Percentiles rank a stretch among this genome's conserved stretches.
phyloP scores from a whole-genome alignment of 2,888 invertebrate genomes.

The Sicus ferrugineus region DNA sequence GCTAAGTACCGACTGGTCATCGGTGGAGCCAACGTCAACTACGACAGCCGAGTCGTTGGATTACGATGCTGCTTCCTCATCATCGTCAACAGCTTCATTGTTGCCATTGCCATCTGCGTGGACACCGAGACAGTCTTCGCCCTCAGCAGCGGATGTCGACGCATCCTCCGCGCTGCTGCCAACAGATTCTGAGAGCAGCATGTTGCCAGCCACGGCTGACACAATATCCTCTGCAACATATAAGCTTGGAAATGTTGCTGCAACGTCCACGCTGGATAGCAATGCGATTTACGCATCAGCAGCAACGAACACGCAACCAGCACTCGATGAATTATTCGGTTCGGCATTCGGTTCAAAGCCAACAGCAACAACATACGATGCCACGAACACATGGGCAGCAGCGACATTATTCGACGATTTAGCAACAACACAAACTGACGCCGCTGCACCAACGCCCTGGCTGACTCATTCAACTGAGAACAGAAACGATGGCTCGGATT shows the following conservation, averaged over 20 bases:
- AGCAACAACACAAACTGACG: not conserved
- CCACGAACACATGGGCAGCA: constrained; percentile 7
- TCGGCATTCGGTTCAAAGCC: not conserved
- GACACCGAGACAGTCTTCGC: constrained; percentile 34
- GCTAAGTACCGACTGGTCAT: constrained; percentile 1
- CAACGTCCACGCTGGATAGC: constrained; percentile 3
- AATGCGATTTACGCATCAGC: not conserved
- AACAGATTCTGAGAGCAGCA: constrained; percentile 32
- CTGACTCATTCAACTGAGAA: not conserved
- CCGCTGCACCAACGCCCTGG: constrained; percentile 15
- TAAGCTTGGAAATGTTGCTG: constrained; percentile 3
- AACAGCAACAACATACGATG: not conserved
- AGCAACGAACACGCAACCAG: not conserved
- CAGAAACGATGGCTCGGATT: not conserved
- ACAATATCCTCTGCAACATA: constrained; percentile 19
- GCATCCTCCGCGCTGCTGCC: constrained; percentile 9
- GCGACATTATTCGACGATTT: constrained; percentile 16
- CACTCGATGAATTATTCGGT: not conserved
- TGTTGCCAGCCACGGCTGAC: not conserved
- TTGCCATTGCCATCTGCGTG: constrained; percentile 4
- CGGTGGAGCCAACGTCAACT: not conserved
- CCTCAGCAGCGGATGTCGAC: constrained; percentile 34
- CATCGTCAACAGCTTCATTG: constrained; percentile 38
- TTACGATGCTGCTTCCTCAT: not conserved
- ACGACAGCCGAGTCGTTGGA: constrained; percentile 9